Conservation (phyloP, 2,797 vertebrate species). For the Taeniopygia guttata region DNA sequence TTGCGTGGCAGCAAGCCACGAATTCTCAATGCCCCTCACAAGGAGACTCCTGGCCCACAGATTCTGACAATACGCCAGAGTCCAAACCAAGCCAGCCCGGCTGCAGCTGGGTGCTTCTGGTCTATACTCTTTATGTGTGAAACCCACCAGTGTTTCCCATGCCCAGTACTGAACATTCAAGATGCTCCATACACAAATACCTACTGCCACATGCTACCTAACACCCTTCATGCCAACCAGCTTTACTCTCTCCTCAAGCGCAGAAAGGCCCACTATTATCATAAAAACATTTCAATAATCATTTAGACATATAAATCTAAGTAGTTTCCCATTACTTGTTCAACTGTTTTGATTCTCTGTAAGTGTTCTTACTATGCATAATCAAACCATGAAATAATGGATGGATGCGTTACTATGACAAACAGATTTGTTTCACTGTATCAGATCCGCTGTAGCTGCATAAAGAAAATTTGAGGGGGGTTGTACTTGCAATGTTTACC, state of each 20-base stretch:
- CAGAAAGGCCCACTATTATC: neutral
- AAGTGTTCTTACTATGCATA: neutral
- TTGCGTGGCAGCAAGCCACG: fast-evolving
- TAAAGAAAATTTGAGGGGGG: neutral
- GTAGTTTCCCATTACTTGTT: neutral
- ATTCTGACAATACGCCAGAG: neutral
- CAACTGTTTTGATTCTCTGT: neutral
- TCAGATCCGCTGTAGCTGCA: neutral
- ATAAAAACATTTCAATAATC: neutral
- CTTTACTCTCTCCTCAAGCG: neutral
- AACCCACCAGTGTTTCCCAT: neutral
- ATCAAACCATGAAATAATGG: neutral
- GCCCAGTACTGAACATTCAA: neutral
- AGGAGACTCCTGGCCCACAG: neutral
- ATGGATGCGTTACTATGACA: neutral
- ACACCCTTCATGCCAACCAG: neutral
- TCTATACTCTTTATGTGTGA: neutral
- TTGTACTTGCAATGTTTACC: neutral
- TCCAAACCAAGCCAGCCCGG: neutral
- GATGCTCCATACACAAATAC: neutral
- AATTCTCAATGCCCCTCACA: neutral
- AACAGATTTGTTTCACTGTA: neutral
- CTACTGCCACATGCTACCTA: neutral
- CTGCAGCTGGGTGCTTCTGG: neutral
- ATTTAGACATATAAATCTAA: neutral